A percentile compares a stretch with the other conserved stretches of the same genome.
These are phyloP conservation scores for Oenanthe oenanthe DNA, from an alignment of 2,113 vertebrate genomes.

Conservation along the genomic window DNA sequence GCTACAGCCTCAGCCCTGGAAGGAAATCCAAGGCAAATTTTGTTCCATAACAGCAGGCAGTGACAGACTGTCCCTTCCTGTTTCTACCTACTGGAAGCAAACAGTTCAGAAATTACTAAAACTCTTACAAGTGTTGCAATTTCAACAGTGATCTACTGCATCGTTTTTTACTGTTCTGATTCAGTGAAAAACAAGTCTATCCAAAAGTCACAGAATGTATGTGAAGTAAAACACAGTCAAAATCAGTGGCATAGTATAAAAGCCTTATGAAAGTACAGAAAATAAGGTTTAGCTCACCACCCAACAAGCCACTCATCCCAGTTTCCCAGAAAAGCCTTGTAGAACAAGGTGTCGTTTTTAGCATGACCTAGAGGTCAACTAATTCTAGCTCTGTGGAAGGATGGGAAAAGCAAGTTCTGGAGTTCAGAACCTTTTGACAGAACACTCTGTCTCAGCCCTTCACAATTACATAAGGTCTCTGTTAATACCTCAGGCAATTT, in stretches of 20 bases:
- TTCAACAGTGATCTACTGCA: not conserved
- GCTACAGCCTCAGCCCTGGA: fast-evolving
- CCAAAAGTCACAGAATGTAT: not conserved
- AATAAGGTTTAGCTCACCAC: not conserved
- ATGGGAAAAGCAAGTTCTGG: not conserved
- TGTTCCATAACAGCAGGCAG: not conserved
- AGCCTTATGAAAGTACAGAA: not conserved
- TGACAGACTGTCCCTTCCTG: not conserved
- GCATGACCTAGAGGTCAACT: not conserved
- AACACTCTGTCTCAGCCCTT: not conserved
- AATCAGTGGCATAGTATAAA: not conserved
- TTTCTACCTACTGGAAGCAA: not conserved
- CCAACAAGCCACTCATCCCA: not conserved
- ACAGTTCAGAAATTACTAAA: not conserved
- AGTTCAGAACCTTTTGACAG: conserved; percentile 29
- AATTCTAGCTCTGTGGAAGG: not conserved
- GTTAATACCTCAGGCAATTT: not conserved
- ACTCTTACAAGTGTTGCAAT: not conserved
- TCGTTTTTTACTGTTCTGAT: not conserved
- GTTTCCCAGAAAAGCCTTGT: not conserved
- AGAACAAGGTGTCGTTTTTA: not conserved
- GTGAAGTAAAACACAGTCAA: not conserved
- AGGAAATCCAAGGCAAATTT: not conserved
- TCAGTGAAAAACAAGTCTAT: not conserved
- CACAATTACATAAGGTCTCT: not conserved